A percentile compares a stretch with the other conserved stretches of the same genome.
Conservation (phyloP, 2,113 vertebrate species). For the Poeciliopsis occidentalis region DNA sequence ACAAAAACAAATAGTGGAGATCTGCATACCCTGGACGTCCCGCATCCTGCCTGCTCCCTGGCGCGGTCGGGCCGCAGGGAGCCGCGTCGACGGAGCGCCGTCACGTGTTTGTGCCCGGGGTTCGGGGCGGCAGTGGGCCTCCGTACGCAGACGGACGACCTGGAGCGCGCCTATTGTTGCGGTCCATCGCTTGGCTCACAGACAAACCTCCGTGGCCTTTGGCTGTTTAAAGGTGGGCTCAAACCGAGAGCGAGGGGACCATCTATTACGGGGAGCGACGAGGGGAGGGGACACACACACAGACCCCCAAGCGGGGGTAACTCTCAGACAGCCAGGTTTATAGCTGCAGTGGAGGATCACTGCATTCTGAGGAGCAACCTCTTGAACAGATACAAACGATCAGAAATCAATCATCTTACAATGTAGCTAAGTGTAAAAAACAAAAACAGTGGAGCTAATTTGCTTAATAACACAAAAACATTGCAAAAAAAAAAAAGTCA, state of each 20-base stretch:
- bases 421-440: background rate
- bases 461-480: background rate
- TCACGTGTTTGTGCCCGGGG: slow-evolving; percentile 65
- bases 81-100: slow-evolving; percentile 46
- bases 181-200: slow-evolving; percentile 21
- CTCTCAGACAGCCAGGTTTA: slow-evolving; percentile 25
- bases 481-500: background rate
- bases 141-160: slow-evolving; percentile 77
- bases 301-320: slow-evolving; percentile 25
- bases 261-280: slow-evolving; percentile 55
- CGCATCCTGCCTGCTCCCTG: slow-evolving; percentile 54
- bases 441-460: background rate
- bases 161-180: slow-evolving; percentile 72
- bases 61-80: slow-evolving; percentile 63
- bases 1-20: slow-evolving; percentile 57
- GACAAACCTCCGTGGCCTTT: slow-evolving; percentile 42
- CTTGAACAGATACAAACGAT: background rate
- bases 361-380: background rate
- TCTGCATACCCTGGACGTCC: slow-evolving; percentile 80
- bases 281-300: slow-evolving; percentile 36
- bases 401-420: background rate
- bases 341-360: slow-evolving; percentile 22
- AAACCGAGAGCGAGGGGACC: slow-evolving; percentile 40
- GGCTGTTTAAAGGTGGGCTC: slow-evolving; percentile 59
- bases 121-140: slow-evolving; percentile 72